phyloP scores from a whole-genome alignment of 2,113 vertebrate genomes.

The Datnioides undecimradiatus region DNA sequence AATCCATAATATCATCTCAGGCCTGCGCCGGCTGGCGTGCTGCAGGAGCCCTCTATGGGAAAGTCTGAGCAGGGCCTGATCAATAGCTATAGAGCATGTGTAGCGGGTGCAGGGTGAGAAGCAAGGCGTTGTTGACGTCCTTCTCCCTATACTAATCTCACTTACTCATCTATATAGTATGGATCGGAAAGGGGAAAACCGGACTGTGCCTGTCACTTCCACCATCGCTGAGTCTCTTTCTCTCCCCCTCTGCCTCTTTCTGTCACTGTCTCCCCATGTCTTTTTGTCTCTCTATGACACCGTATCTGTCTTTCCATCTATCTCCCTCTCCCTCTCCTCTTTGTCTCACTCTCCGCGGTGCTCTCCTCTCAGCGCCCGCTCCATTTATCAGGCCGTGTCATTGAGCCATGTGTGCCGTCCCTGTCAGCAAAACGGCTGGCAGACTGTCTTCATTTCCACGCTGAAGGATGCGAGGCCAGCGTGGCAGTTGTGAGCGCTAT shows the following conservation, averaged over 20 bases:
- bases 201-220: conserved; percentile 41
- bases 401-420: conserved; percentile 71
- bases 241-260: conserved; percentile 35
- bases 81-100: conserved; percentile 70
- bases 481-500: conserved; percentile 76
- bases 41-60: conserved; percentile 56
- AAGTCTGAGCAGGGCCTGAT: conserved; percentile 57
- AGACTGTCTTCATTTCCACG: conserved; percentile 77
- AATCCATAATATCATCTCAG: conserved; percentile 79
- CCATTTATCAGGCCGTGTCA: conserved; percentile 74
- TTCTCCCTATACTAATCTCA: conserved; percentile 46
- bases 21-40: conserved; percentile 32
- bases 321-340: conserved; percentile 29
- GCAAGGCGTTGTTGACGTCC: conserved; percentile 63
- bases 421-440: conserved; percentile 75
- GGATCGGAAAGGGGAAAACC: conserved; percentile 24
- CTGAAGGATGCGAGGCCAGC: conserved; percentile 75
- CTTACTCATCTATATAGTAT: conserved; percentile 52
- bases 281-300: conserved; percentile 53
- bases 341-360: conserved; percentile 49
- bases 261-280: conserved; percentile 39
- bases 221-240: conserved; percentile 8
- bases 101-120: conserved; percentile 51
- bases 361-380: conserved; percentile 56
- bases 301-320: conserved; percentile 59